Percentiles rank a stretch among this genome's conserved stretches.
These are phyloP conservation scores for Lamellibrachia luymesi DNA, from an alignment of 1,140 invertebrate genomes.

Conservation along the genomic window DNA sequence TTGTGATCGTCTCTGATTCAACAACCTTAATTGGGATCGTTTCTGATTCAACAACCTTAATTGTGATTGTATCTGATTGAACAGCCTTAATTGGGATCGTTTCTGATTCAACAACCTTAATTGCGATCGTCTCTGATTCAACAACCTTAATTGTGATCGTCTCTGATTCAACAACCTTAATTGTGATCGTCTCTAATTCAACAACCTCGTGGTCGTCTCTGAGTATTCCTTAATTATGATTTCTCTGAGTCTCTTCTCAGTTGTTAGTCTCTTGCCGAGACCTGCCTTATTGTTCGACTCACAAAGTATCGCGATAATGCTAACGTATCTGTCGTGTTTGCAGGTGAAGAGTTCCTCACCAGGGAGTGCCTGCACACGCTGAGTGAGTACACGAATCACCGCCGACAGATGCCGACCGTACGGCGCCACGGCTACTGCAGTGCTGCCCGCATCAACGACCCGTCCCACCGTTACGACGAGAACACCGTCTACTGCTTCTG, in stretches of 20 bases:
- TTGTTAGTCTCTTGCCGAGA: background rate
- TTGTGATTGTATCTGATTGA: no score
- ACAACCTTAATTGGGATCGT: no score
- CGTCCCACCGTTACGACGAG: slow-evolving; percentile 40
- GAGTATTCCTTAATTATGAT: no score
- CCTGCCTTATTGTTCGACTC: background rate
- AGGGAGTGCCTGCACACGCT: slow-evolving; percentile 50
- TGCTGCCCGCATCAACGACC: slow-evolving; percentile 49
- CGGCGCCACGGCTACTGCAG: slow-evolving; percentile 53
- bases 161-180: background rate
- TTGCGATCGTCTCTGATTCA: no score
- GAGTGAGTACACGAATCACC: slow-evolving; percentile 42
- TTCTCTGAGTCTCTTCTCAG: background rate
- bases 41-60: no score
- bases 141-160: no score
- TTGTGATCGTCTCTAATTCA: background rate
- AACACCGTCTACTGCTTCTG: slow-evolving; percentile 52
- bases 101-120: no score
- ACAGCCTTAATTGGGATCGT: no score
- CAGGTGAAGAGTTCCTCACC: slow-evolving; percentile 47
- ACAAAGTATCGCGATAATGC: background rate
- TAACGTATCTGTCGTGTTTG: background rate
- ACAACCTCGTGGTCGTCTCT: background rate
- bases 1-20: no score
- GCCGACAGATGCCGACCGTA: slow-evolving; percentile 49